phyloP scores from a whole-genome alignment of 2,888 invertebrate genomes.

The Beris chalybata region DNA sequence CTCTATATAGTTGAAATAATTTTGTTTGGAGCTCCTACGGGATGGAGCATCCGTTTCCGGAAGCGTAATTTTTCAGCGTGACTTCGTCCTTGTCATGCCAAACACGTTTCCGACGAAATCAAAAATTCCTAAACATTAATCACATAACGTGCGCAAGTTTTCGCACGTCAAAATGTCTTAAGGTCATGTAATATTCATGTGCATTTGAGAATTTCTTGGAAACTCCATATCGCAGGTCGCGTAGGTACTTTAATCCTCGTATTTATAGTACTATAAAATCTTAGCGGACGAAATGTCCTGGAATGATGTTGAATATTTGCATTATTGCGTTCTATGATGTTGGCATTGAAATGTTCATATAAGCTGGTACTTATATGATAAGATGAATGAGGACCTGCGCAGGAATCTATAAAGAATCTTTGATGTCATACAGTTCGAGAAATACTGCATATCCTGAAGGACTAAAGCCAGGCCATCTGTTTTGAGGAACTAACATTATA shows the following conservation, averaged over 20 bases:
- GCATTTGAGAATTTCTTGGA: conserved; percentile 7
- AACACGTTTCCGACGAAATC: conserved; percentile 14
- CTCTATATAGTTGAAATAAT: background rate
- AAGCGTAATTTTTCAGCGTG: background rate
- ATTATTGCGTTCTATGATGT: conserved; percentile 7
- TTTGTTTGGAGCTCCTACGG: conserved; percentile 2
- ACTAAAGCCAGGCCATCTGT: too few relatives aligned
- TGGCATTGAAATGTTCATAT: conserved; percentile 6
- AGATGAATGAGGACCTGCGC: background rate
- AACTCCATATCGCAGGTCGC: background rate
- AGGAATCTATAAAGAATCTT: background rate
- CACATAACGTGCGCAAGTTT: conserved; percentile 26
- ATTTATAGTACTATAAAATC: conserved; percentile 29
- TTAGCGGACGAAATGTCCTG: conserved; percentile 8
- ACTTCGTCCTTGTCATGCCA: conserved; percentile 1
- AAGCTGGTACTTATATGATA: background rate
- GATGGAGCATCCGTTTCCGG: background rate
- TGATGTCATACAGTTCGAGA: too few relatives aligned
- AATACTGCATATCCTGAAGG: too few relatives aligned
- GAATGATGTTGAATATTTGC: conserved; percentile 5
- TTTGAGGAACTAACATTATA: too few relatives aligned
- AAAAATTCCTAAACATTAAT: conserved; percentile 26
- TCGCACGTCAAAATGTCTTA: conserved; percentile 28
- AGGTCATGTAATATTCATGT: conserved; percentile 31
- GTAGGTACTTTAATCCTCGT: conserved; percentile 20